These are phyloP conservation scores for Hippocampus mohnikei DNA, from an alignment of 2,113 vertebrate species.

Conservation along the genomic window DNA sequence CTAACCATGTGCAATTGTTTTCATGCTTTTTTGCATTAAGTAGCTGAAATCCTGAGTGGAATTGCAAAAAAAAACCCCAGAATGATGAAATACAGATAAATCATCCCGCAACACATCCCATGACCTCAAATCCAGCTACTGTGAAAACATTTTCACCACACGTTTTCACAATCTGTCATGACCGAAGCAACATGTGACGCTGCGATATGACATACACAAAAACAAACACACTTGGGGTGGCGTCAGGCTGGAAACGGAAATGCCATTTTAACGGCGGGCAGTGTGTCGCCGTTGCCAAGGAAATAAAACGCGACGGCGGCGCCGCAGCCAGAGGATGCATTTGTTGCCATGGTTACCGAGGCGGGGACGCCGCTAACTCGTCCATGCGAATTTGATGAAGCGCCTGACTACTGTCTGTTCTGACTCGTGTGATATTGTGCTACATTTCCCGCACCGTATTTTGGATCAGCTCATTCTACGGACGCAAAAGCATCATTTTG, in stretches of 20 bases:
- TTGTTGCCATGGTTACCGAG: conserved; percentile 41
- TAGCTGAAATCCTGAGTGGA: neutral
- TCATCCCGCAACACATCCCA: neutral
- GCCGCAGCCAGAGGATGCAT: conserved; percentile 16
- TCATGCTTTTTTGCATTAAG: neutral
- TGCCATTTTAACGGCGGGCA: conserved; percentile 7
- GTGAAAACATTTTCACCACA: neutral
- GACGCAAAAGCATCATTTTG: neutral
- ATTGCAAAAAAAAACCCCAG: neutral
- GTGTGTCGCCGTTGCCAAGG: conserved; percentile 18
- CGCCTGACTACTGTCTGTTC: neutral
- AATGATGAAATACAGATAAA: neutral
- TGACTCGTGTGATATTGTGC: neutral
- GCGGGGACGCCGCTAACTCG: neutral
- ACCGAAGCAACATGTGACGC: conserved; percentile 12
- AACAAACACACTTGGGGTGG: conserved; percentile 21
- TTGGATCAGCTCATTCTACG: neutral
- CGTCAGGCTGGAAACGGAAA: conserved; percentile 44
- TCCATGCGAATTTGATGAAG: neutral
- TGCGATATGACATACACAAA: conserved; percentile 10
- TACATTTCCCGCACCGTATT: neutral
- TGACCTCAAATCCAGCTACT: neutral
- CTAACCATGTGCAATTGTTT: neutral
- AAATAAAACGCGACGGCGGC: conserved; percentile 14
- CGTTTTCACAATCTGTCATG: neutral